These are phyloP conservation scores for Cancer borealis DNA, from an alignment of 2,888 invertebrate genomes.

Conservation along the genomic window DNA sequence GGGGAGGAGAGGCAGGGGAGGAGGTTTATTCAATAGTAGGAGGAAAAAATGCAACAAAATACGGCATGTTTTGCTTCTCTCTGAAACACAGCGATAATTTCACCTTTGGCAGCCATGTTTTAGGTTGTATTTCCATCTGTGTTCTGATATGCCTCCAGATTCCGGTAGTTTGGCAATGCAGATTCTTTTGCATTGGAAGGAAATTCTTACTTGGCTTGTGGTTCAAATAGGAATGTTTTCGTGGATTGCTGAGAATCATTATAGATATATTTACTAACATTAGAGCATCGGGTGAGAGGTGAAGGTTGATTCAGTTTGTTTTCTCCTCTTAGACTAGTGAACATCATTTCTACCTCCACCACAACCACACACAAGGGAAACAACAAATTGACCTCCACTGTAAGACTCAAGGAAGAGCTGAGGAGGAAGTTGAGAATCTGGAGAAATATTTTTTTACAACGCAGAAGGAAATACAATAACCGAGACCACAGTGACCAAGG, in stretches of 20 bases:
- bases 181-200: too few relatives aligned
- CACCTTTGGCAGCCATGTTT: not conserved
- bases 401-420: not conserved
- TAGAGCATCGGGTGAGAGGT: too few relatives aligned
- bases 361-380: not conserved
- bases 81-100: not conserved
- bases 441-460: not conserved
- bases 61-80: not conserved
- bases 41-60: not conserved
- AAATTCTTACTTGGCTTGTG: not conserved
- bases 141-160: not conserved
- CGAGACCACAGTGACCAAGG: not conserved
- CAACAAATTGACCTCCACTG: not conserved
- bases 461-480: not conserved
- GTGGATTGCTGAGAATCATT: too few relatives aligned
- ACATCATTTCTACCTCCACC: too few relatives aligned
- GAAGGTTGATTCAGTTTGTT: too few relatives aligned
- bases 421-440: not conserved
- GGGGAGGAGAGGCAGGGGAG: not conserved
- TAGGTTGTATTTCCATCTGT: not conserved
- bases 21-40: slow-evolving; percentile 1
- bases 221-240: not conserved
- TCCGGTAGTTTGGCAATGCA: not conserved
- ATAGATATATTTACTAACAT: too few relatives aligned
- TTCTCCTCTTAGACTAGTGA: too few relatives aligned